Evolutionary conservation across 1,140 invertebrate species (phyloP).

Genomic region (Cheumatopsyche charites): DNA sequence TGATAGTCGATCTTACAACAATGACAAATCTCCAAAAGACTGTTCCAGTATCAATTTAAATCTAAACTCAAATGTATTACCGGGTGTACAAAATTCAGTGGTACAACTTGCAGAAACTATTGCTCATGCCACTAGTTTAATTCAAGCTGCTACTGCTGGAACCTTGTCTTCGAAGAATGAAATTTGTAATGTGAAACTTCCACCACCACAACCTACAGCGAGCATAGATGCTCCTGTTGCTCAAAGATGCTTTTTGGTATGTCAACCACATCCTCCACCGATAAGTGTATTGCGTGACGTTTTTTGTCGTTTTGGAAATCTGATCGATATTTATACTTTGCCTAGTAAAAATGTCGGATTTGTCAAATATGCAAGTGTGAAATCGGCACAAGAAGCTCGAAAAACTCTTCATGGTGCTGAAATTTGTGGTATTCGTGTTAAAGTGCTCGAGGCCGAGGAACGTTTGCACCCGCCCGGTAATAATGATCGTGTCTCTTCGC

Average conservation of each 20-base stretch:
- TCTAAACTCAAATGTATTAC: conserved; percentile 31
- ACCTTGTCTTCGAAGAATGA: conserved; percentile 40
- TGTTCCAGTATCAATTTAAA: conserved; percentile 5
- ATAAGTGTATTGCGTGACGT: conserved; percentile 82
- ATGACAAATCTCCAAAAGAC: conserved; percentile 33
- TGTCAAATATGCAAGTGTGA: conserved; percentile 82
- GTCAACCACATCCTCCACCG: conserved; percentile 79
- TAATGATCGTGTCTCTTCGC: conserved; percentile 23
- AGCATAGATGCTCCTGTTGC: conserved; percentile 68
- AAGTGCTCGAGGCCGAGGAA: conserved; percentile 91
- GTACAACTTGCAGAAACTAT: conserved; percentile 71
- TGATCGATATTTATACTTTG: conserved; percentile 90
- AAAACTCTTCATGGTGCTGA: conserved; percentile 79
- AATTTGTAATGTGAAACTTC: conserved; percentile 71
- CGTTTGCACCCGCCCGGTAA: conserved; percentile 24
- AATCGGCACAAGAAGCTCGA: conserved; percentile 81
- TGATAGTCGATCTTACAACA: conserved; percentile 49
- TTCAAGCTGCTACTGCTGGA: conserved; percentile 66
- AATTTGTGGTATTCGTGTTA: conserved; percentile 79
- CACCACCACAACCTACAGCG: conserved; percentile 73
- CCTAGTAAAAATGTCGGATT: conserved; percentile 91
- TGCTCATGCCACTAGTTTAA: conserved; percentile 71
- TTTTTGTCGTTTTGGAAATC: conserved; percentile 90
- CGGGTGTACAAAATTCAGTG: conserved; percentile 55
- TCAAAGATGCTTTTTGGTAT: conserved; percentile 74